Base-by-base conservation (phyloP, 2,113 vertebrate species). In the Lycaon pictus region DNA sequence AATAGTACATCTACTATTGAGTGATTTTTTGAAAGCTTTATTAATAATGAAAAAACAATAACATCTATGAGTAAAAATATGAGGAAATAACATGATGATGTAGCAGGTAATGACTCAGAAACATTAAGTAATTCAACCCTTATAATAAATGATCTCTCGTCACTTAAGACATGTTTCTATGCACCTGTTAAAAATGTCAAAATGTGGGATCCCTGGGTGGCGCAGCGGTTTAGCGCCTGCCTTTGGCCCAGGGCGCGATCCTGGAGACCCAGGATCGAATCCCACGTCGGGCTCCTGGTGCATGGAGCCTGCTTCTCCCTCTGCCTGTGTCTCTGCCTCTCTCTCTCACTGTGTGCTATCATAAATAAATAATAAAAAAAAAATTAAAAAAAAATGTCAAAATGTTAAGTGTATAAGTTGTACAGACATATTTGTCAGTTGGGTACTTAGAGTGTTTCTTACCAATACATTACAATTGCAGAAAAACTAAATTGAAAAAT, bases 401-500 rank as follows among this genome's bases (percentile, higher is more conserved):
- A 89, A 63, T 65, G 15, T 65, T 48, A 88, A 58, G 37, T 74
- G 3, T 58, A 6, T 72, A 89, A 63, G 13, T 69, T 85, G 12
- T 22, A 1, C 35, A 43, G 43, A 89, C 79, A 11, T 85, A 74
- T 32, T 93, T 79, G 35, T 22, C 3, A 93, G 48, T 65, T 65
- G 74, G 13, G 11, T 79, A 23, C 25, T 69, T 92, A 74, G 17
- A 27, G 19, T 29, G 5, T 95, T 80, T 74, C 35, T 85, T 58
- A 71, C 23, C 15, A 25, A 43, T 84, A 53, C 22, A 72, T 85
- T 71, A 20, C 63, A 63, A 69, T 23, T 81, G 3, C 13, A 69
- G 67, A 23, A 87, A 96, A 55, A 16, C 11, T 87, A 87, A 81
- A 86, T 32, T 53, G 37, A 87, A 93, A 92, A 95, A 23, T 63